phyloP scores from a whole-genome alignment of 1,140 invertebrate genomes.

The Meteorus sp. region DNA sequence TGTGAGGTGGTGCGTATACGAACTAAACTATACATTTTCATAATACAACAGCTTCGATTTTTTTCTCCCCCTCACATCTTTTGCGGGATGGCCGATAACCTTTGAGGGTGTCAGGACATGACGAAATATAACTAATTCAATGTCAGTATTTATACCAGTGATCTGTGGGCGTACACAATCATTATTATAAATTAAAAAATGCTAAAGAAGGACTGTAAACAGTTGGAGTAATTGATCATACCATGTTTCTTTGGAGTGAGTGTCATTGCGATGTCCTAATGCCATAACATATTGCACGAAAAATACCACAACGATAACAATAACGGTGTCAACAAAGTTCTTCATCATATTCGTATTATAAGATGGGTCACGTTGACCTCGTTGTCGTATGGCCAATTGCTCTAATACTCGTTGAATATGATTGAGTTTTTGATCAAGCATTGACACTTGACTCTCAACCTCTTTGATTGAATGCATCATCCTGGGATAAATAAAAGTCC shows the following conservation, averaged over 20 bases:
- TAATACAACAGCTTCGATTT: too few species aligned
- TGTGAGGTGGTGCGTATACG: too few species aligned
- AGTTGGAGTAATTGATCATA: slow-evolving; percentile 13
- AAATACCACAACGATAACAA: slow-evolving; percentile 50
- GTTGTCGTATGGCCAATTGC: slow-evolving; percentile 50
- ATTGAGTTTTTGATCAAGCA: slow-evolving; percentile 53
- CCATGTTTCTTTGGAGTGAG: slow-evolving; percentile 30
- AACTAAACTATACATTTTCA: too few species aligned
- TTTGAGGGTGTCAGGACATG: too few species aligned
- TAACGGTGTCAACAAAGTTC: slow-evolving; percentile 47
- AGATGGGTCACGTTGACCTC: slow-evolving; percentile 45
- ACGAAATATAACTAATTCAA: too few species aligned
- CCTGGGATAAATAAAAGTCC: slow-evolving; percentile 34
- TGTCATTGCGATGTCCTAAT: slow-evolving; percentile 36
- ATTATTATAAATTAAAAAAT: too few species aligned
- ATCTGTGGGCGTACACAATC: too few species aligned
- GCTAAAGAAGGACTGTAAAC: too few species aligned
- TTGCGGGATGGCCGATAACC: too few species aligned
- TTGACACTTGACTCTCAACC: slow-evolving; percentile 48
- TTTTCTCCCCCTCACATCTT: too few species aligned
- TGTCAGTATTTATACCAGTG: too few species aligned
- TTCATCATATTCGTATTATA: slow-evolving; percentile 46
- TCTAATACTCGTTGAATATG: slow-evolving; percentile 53
- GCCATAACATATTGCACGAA: slow-evolving; percentile 52
- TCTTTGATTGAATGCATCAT: slow-evolving; percentile 48